These are phyloP conservation scores for Rhabditoides inermis DNA, from an alignment of 2,888 invertebrate genomes.

Conservation along the genomic window DNA sequence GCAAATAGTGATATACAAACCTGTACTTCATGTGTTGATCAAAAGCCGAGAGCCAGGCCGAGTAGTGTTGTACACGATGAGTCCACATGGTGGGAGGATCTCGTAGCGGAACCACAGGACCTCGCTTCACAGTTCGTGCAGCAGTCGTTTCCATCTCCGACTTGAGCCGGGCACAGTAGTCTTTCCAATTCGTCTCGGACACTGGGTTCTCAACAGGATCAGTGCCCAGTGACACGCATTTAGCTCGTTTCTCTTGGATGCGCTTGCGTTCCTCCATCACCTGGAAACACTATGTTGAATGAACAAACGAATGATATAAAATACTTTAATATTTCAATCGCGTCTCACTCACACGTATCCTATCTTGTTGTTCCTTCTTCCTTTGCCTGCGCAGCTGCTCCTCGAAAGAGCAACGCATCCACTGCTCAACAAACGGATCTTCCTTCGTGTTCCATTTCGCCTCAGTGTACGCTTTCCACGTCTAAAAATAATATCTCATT, in stretches of 20 bases:
- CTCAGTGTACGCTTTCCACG: conserved; percentile 23
- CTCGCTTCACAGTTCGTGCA: too few species aligned
- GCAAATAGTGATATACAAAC: too few species aligned
- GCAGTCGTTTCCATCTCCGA: conserved; percentile 10
- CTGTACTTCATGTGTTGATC: too few species aligned
- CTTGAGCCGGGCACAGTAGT: conserved; percentile 5
- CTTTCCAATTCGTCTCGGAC: conserved; percentile 4
- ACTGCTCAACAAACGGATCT: conserved; percentile 31
- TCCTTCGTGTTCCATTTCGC: conserved; percentile 22
- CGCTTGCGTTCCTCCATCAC: conserved; percentile 2
- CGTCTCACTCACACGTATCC: conserved; percentile 17
- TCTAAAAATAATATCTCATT: too few species aligned
- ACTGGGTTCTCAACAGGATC: not conserved
- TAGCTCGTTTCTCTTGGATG: not conserved
- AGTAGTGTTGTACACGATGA: conserved; percentile 17
- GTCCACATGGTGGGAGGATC: conserved; percentile 12
- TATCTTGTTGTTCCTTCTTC: conserved; percentile 2
- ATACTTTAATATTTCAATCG: not conserved
- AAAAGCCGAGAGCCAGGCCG: conserved; percentile 6
- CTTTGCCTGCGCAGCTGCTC: conserved; percentile 16
- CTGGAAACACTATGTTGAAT: not conserved
- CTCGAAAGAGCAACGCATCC: conserved; percentile 17
- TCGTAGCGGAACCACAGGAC: conserved; percentile 15
- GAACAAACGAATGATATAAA: not conserved
- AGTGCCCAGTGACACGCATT: conserved; percentile 1